Conservation (phyloP, 2,113 vertebrate species). For the Otus sunia region DNA sequence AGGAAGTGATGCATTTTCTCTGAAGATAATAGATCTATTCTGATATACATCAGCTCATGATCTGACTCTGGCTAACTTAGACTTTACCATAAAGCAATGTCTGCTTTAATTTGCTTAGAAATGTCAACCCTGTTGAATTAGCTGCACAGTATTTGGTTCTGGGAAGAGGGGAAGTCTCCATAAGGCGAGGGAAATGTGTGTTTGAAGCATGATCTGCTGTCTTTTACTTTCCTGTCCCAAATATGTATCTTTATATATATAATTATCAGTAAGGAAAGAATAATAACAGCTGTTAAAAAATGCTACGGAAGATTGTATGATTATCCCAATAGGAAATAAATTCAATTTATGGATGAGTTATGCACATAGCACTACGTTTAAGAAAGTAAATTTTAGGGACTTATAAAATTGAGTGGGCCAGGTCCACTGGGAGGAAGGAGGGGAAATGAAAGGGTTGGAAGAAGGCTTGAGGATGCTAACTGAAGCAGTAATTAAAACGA, state of each 20-base stretch:
- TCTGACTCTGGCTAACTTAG: neutral
- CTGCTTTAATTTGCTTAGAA: neutral
- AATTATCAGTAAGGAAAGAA: neutral
- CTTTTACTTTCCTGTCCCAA: neutral
- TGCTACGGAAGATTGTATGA: neutral
- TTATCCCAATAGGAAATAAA: slow-evolving; percentile 24
- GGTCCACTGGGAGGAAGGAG: slow-evolving; percentile 23
- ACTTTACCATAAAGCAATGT: neutral
- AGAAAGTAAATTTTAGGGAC: slow-evolving; percentile 45
- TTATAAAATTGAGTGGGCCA: slow-evolving; percentile 13
- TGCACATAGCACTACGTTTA: neutral
- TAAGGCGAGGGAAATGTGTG: neutral
- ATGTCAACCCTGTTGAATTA: neutral
- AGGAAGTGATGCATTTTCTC: neutral
- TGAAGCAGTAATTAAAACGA: slow-evolving; percentile 24
- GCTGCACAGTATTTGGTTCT: neutral
- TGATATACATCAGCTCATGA: neutral
- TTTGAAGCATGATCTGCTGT: neutral
- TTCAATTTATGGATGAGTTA: neutral
- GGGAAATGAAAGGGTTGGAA: slow-evolving; percentile 34
- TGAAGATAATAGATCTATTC: neutral
- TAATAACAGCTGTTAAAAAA: neutral
- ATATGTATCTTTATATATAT: neutral
- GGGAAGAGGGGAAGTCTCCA: neutral
- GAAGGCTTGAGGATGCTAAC: neutral